Percentiles rank a stretch among this genome's conserved stretches.
These are phyloP conservation scores for Eupsilia transversa DNA, from an alignment of 2,888 invertebrate species.

Conservation along the genomic window DNA sequence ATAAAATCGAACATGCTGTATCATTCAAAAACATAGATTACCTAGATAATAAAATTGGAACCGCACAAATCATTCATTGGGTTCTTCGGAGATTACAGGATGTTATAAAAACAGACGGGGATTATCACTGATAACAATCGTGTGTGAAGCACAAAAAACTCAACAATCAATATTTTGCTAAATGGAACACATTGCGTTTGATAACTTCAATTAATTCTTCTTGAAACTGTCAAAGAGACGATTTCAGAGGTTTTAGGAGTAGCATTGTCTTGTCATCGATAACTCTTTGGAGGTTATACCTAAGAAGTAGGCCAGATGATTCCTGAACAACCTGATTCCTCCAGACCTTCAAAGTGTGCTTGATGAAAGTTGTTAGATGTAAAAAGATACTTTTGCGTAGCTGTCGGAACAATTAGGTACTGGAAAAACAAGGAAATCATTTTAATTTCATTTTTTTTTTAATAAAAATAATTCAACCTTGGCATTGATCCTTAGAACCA, in stretches of 20 bases:
- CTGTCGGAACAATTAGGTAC: not conserved
- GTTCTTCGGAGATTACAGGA: constrained; percentile 24
- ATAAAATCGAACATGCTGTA: not conserved
- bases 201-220: not conserved
- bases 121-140: constrained; percentile 41
- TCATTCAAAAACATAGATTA: constrained; percentile 47
- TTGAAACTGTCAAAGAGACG: not conserved
- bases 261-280: not conserved
- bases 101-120: constrained; percentile 53
- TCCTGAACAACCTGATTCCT: not conserved
- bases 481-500: not conserved
- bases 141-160: not conserved
- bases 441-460: not conserved
- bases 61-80: constrained; percentile 33
- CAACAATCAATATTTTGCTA: not conserved
- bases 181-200: not conserved
- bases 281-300: not conserved
- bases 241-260: not conserved
- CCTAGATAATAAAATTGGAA: constrained; percentile 45
- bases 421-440: not conserved
- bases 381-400: not conserved
- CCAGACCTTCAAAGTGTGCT: not conserved
- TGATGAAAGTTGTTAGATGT: not conserved
- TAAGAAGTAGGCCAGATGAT: not conserved
- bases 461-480: constrained; percentile 29